phyloP scores from a whole-genome alignment of 1,140 invertebrate genomes.

The Spodoptera frugiperda region DNA sequence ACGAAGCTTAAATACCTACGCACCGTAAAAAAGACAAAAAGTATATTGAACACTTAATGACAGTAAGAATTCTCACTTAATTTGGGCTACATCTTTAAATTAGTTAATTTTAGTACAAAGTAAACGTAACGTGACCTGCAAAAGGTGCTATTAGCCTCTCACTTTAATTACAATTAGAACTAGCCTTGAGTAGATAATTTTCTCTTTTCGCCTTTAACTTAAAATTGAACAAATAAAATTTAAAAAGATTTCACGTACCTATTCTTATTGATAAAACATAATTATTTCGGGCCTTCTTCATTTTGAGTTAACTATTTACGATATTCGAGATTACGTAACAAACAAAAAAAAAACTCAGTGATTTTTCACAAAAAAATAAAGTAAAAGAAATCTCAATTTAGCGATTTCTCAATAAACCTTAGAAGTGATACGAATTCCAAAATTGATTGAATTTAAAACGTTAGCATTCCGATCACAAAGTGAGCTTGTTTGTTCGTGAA shows the following conservation, averaged over 20 bases:
- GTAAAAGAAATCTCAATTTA: constrained; percentile 23
- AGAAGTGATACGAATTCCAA: constrained; percentile 39
- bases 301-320: too few species aligned
- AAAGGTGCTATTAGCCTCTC: constrained; percentile 27
- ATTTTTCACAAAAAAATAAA: neutral
- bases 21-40: neutral
- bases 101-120: constrained; percentile 11
- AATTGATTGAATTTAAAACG: constrained; percentile 46
- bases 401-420: constrained; percentile 32
- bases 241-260: neutral
- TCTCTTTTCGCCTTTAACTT: neutral
- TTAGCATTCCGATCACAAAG: constrained; percentile 71
- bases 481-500: constrained; percentile 76
- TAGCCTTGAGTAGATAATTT: neutral
- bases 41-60: neutral
- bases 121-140: constrained; percentile 1
- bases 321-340: too few species aligned
- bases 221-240: neutral
- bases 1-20: too few species aligned
- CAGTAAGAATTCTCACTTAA: constrained; percentile 1
- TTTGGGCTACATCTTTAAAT: constrained; percentile 26
- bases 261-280: too few species aligned
- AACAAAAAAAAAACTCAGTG: neutral
- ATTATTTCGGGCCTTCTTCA: too few species aligned
- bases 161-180: constrained; percentile 26